phyloP scores from a whole-genome alignment of 2,113 vertebrate species.

The Parus major region DNA sequence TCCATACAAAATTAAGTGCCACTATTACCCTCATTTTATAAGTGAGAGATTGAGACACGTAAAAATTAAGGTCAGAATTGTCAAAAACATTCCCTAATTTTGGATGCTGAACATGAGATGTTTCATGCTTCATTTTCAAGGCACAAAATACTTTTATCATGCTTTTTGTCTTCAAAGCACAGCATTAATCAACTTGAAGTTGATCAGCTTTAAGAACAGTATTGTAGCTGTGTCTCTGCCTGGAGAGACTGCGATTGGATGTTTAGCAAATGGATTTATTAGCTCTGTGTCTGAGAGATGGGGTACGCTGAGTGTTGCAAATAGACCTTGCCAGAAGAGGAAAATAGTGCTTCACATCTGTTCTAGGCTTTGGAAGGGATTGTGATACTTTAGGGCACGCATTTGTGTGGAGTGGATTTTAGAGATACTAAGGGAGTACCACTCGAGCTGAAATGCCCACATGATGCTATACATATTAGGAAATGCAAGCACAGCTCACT shows the following conservation, averaged over 20 bases:
- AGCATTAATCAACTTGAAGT: not conserved
- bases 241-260: not conserved
- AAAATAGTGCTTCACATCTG: not conserved
- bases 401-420: not conserved
- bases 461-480: not conserved
- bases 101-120: not conserved
- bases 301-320: not conserved
- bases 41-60: not conserved
- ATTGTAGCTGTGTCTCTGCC: not conserved
- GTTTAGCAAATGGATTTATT: not conserved
- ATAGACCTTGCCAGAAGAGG: not conserved
- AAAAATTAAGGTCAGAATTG: not conserved
- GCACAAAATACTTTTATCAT: not conserved
- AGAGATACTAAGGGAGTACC: not conserved
- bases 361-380: not conserved
- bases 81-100: not conserved
- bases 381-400: fast-evolving
- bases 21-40: not conserved
- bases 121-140: not conserved
- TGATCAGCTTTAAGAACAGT: not conserved
- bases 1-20: not conserved
- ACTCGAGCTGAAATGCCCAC: not conserved
- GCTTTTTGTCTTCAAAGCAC: not conserved
- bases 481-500: not conserved
- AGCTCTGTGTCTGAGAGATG: not conserved